Evolutionary conservation across 1,140 invertebrate species (phyloP).

Genomic region (Eriocheir sinensis): DNA sequence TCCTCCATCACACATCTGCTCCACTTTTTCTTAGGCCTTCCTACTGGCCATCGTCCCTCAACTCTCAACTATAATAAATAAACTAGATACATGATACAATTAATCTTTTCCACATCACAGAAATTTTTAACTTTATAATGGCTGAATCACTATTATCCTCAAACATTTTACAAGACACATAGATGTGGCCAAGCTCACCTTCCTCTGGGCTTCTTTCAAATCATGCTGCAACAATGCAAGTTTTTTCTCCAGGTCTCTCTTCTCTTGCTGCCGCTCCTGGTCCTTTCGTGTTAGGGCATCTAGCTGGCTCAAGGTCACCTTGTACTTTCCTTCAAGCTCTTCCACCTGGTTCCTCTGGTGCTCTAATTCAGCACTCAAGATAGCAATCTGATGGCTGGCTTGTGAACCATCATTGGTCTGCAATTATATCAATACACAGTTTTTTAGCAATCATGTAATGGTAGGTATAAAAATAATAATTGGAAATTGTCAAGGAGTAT

Average conservation of each 20-base stretch:
- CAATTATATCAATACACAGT: too few relatives aligned
- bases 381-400: slow-evolving; percentile 85
- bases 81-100: too few relatives aligned
- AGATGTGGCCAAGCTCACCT: slow-evolving; percentile 66
- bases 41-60: too few relatives aligned
- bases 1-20: too few relatives aligned
- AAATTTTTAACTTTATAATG: neutral
- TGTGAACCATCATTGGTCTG: slow-evolving; percentile 77
- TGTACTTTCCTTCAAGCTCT: slow-evolving; percentile 89
- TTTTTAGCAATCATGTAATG: too few relatives aligned
- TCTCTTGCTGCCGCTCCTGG: slow-evolving; percentile 88
- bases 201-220: slow-evolving; percentile 88
- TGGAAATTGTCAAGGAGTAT: too few relatives aligned
- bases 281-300: slow-evolving; percentile 89
- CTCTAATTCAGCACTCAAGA: slow-evolving; percentile 84
- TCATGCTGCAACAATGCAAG: slow-evolving; percentile 92
- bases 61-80: too few relatives aligned
- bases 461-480: too few relatives aligned
- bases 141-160: neutral
- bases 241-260: slow-evolving; percentile 91
- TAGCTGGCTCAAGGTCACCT: slow-evolving; percentile 87
- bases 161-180: neutral
- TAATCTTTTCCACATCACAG: too few relatives aligned
- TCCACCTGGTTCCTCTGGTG: slow-evolving; percentile 86
- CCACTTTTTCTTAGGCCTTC: too few relatives aligned